Percentiles rank a stretch among this genome's conserved stretches.
These are phyloP conservation scores for Caenorhabditis afra DNA, from an alignment of 2,888 invertebrate species.

Conservation along the genomic window DNA sequence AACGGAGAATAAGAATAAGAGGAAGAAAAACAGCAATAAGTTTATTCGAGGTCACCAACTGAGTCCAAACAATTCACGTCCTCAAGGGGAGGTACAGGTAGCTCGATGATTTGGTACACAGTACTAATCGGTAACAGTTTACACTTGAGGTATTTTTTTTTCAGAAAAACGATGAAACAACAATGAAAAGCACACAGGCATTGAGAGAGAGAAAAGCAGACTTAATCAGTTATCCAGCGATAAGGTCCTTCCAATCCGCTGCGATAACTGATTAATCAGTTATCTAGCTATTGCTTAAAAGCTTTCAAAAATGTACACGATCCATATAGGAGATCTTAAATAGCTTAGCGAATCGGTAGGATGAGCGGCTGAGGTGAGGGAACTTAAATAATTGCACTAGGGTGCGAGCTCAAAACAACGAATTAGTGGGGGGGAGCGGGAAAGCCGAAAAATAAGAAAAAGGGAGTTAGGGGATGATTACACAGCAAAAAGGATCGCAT, in stretches of 20 bases:
- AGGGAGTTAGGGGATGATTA: constrained; percentile 11
- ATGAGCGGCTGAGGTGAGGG: background rate
- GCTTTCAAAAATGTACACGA: constrained; percentile 60
- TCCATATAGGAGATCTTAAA: constrained; percentile 60
- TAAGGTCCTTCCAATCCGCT: constrained; percentile 49
- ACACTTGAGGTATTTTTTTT: constrained; percentile 24
- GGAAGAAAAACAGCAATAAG: constrained; percentile 1
- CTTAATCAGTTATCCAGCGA: constrained; percentile 59
- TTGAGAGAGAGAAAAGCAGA: constrained; percentile 20
- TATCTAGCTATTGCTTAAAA: constrained; percentile 66
- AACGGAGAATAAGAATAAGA: too few relatives aligned
- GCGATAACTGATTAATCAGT: constrained; percentile 56
- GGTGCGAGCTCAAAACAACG: constrained; percentile 47
- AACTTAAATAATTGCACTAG: constrained; percentile 54
- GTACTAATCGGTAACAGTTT: constrained; percentile 38
- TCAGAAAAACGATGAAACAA: background rate
- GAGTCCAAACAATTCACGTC: constrained; percentile 24
- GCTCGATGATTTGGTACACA: constrained; percentile 35
- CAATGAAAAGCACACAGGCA: background rate
- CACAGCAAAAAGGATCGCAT: constrained; percentile 46
- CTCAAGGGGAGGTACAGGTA: constrained; percentile 14
- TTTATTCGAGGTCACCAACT: constrained; percentile 33
- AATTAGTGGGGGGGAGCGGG: background rate
- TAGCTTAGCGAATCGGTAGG: constrained; percentile 61
- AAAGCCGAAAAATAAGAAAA: constrained; percentile 10